These are phyloP conservation scores for Altica lythri DNA, from an alignment of 2,888 invertebrate species.

Conservation along the genomic window DNA sequence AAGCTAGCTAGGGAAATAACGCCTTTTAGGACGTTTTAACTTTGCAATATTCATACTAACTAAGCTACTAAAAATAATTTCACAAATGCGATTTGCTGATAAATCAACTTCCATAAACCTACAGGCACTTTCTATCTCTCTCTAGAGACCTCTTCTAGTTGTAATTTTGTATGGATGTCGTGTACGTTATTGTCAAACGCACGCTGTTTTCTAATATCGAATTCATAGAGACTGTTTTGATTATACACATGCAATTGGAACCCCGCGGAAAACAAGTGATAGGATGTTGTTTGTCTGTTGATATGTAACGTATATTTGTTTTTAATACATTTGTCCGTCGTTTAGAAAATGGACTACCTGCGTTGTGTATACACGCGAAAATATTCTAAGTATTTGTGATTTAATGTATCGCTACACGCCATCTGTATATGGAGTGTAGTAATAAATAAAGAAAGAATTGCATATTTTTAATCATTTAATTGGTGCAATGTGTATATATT, in stretches of 20 bases:
- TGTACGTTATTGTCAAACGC: constrained; percentile 12
- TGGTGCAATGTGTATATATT: no score
- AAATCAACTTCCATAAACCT: neutral
- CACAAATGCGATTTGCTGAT: neutral
- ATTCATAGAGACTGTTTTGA: constrained; percentile 16
- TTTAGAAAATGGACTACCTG: no score
- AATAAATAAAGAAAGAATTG: no score
- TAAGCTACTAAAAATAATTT: constrained; percentile 4
- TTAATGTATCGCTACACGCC: neutral
- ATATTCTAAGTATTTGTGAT: neutral
- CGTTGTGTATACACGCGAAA: neutral
- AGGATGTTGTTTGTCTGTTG: neutral
- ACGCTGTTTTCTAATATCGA: constrained; percentile 12
- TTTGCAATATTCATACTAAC: no score
- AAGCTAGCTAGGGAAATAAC: no score
- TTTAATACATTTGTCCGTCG: no score
- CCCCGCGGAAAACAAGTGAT: neutral
- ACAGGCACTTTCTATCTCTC: neutral
- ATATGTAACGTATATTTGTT: no score
- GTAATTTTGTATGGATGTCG: constrained; percentile 4
- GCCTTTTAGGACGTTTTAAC: no score
- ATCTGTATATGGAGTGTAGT: neutral
- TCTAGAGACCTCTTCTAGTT: constrained; percentile 1
- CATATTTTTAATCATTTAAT: no score
- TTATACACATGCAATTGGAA: constrained; percentile 10